Base-by-base conservation (phyloP, 2,888 invertebrate genomes). In the Lypha dubia region DNA sequence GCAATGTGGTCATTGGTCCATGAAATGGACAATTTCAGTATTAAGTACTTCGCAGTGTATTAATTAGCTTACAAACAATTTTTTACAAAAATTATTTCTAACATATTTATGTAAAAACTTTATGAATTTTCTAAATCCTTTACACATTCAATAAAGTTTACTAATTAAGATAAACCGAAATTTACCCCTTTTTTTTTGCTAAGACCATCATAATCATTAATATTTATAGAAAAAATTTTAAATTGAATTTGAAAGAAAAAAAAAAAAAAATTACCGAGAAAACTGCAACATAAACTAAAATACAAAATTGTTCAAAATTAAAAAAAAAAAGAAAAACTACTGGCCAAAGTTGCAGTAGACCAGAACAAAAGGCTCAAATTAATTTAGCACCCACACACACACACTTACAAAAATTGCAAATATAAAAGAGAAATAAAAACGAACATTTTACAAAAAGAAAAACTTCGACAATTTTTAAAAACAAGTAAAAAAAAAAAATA, bases 351-450 rank as follows among this genome's bases (percentile, higher is more conserved):
- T 63, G 81, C 81, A 84, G 24, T 38, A 84, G 84, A 84, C 84
- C 81, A 85, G 71, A 86, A 86, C 86, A 86, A 86, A 86, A 84
- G 86, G 86, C 80, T 77, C 83, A 86, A 86, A 86, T 86, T 85
- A 86, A 86, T 86, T 86, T 86, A 83, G 80, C 86, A 86, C 84
- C 84, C 86, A 84, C 71, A 79, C 86, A 86, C 84, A 83, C 86
- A 84, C 71, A 85, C 28, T 65, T 32, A 15, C 22, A 60, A 44
- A 74, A 53, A 49, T 58, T 15, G 15, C 9, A 68, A 65, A 20
- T 51, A 71, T 20, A 65, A 44, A 44, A 74, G 60, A 38, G 28
- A 38, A 38, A 3, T 13, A 38, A 38, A 38, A 38, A 11, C 20
- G 28, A 71, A 76, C 17, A 9, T 22, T n/a, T n/a, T 60, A 44